These are phyloP conservation scores for Clinocottus analis DNA, from an alignment of 2,113 vertebrate species.

Conservation along the genomic window DNA sequence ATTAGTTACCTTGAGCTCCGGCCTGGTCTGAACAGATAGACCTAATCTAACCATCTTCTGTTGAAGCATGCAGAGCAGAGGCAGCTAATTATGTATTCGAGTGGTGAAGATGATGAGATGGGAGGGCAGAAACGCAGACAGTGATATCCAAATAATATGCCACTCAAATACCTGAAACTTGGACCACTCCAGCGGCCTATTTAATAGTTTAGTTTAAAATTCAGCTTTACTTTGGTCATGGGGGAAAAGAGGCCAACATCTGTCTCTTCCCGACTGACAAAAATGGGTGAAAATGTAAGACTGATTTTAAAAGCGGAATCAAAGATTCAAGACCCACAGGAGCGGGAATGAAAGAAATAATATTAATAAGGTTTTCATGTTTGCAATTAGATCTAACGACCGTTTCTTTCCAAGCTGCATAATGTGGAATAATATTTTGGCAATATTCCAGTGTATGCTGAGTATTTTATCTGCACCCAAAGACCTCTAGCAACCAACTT, in stretches of 20 bases:
- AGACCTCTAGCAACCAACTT: background rate
- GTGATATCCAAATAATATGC: conserved; percentile 56
- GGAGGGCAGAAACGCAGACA: conserved; percentile 40
- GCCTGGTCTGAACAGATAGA: conserved; percentile 51
- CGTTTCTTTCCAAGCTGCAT: conserved; percentile 23
- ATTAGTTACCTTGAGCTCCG: conserved; percentile 45
- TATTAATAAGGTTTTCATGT: conserved; percentile 31
- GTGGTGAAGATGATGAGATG: conserved; percentile 47
- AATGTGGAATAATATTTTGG: conserved; percentile 37
- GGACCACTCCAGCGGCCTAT: conserved; percentile 29
- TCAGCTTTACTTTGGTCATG: conserved; percentile 3
- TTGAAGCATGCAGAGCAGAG: conserved; percentile 43
- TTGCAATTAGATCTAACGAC: conserved; percentile 51
- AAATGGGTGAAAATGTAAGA: conserved; percentile 4
- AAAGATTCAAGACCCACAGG: conserved; percentile 27
- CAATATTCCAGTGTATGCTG: conserved; percentile 18
- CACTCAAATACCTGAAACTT: conserved; percentile 46
- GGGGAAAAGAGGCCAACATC: conserved; percentile 7
- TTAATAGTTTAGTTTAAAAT: conserved; percentile 54
- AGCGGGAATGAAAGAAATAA: conserved; percentile 14
- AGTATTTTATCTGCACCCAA: conserved; percentile 9
- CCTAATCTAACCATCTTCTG: conserved; percentile 42
- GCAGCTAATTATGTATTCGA: conserved; percentile 50
- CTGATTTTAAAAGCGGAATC: conserved; percentile 40
- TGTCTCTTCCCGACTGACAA: background rate